These are phyloP conservation scores for Xanthorhoe designata DNA, from an alignment of 2,888 invertebrate species.

Conservation along the genomic window DNA sequence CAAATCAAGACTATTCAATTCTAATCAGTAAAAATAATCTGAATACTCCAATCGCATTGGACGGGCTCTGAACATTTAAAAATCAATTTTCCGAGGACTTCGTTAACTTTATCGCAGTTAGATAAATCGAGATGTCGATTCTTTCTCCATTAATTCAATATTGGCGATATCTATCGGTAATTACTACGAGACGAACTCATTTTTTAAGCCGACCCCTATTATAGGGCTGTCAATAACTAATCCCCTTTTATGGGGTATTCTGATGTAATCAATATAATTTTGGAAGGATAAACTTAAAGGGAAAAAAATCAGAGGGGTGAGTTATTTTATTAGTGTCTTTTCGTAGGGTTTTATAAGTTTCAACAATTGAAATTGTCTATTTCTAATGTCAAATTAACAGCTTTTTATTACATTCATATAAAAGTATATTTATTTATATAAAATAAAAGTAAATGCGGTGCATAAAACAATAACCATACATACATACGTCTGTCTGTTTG, in stretches of 20 bases:
- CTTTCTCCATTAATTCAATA: slow-evolving; percentile 62
- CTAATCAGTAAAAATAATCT: slow-evolving; percentile 1
- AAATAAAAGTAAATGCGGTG: no score
- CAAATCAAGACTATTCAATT: background rate
- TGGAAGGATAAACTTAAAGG: background rate
- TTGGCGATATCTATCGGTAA: slow-evolving; percentile 59
- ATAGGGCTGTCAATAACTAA: slow-evolving; percentile 10
- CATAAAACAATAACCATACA: no score
- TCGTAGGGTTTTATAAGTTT: no score
- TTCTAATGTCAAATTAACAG: no score
- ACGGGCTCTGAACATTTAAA: slow-evolving; percentile 50
- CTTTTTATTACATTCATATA: no score
- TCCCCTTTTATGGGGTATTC: background rate
- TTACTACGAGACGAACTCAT: slow-evolving; percentile 51
- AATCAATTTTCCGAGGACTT: slow-evolving; percentile 65
- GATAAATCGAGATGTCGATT: slow-evolving; percentile 63
- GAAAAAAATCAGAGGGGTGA: background rate
- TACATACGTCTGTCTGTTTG: no score
- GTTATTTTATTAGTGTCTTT: background rate
- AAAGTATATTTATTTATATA: no score
- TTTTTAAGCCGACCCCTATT: slow-evolving; percentile 41
- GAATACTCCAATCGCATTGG: slow-evolving; percentile 25
- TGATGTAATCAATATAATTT: background rate
- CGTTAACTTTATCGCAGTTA: slow-evolving; percentile 66
- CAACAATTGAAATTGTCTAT: no score